Percentiles rank a stretch among this genome's conserved stretches.
phyloP scores from a whole-genome alignment of 1,140 invertebrate genomes.

The Nautilus pompilius region DNA sequence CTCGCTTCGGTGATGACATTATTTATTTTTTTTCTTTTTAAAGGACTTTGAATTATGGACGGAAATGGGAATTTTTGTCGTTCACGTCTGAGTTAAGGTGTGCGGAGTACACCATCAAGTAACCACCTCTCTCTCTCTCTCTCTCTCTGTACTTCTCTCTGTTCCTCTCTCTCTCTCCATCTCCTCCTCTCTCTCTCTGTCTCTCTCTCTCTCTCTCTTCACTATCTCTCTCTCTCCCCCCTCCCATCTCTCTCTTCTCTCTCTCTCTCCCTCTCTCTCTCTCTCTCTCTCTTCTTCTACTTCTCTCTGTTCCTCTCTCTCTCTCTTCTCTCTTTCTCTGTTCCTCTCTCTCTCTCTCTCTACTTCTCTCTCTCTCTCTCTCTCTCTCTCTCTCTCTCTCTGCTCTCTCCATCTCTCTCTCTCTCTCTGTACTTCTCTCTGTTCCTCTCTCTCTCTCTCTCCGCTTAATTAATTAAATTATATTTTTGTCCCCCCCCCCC shows the following conservation, averaged over 20 bases:
- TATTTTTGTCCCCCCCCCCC: too few species aligned
- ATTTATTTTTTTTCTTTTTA: too few species aligned
- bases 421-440: neutral
- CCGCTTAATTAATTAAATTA: too few species aligned
- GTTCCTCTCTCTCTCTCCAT: slow-evolving; percentile 8
- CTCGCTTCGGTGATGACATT: too few species aligned
- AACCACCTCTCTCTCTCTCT: slow-evolving; percentile 6
- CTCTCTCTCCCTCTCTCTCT: slow-evolving; percentile 3
- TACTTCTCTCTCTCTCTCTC: slow-evolving; percentile 8
- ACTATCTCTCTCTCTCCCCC: neutral
- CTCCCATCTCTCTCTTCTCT: neutral
- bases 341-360: slow-evolving; percentile 13
- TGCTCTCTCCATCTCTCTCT: neutral
- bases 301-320: neutral
- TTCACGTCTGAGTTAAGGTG: too few species aligned
- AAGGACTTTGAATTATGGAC: too few species aligned
- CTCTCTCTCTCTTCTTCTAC: neutral
- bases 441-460: neutral
- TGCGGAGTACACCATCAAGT: too few species aligned
- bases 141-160: slow-evolving; percentile 6
- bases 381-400: neutral
- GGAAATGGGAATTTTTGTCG: too few species aligned
- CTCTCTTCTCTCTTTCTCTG: slow-evolving; percentile 6
- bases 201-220: slow-evolving; percentile 5
- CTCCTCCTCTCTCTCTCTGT: slow-evolving; percentile 8